These are phyloP conservation scores for Eupithecia dodoneata DNA, from an alignment of 2,888 invertebrate genomes.

Conservation along the genomic window DNA sequence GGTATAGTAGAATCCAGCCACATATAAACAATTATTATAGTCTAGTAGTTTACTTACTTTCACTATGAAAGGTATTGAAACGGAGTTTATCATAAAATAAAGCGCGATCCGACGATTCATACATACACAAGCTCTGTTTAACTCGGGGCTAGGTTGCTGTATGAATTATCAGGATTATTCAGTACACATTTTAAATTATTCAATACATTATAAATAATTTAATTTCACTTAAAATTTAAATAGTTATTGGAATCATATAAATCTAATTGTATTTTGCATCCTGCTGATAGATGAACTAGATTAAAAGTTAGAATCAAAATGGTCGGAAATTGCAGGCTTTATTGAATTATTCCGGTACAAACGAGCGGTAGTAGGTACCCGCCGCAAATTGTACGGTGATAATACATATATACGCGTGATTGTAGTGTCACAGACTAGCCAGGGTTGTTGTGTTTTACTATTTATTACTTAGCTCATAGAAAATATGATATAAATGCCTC, in stretches of 20 bases:
- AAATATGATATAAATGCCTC: neutral
- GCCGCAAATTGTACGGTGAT: constrained; percentile 26
- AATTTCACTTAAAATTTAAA: no score
- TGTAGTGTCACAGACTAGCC: constrained; percentile 8
- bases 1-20: neutral
- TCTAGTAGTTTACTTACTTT: neutral
- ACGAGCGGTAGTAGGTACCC: constrained; percentile 27
- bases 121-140: neutral
- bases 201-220: no score
- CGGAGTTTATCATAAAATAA: neutral
- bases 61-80: neutral
- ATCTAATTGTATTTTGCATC: neutral
- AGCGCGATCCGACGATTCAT: no score
- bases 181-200: no score
- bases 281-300: neutral
- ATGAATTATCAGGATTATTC: neutral
- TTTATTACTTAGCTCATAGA: neutral
- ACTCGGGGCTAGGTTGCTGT: neutral
- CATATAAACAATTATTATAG: no score
- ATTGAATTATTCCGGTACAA: constrained; percentile 41
- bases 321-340: constrained; percentile 31
- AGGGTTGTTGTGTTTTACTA: neutral
- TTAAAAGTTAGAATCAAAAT: neutral
- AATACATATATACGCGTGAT: constrained; percentile 30
- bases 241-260: neutral